Conservation (phyloP, 2,888 invertebrate genomes). For the Drosophila quinaria region DNA sequence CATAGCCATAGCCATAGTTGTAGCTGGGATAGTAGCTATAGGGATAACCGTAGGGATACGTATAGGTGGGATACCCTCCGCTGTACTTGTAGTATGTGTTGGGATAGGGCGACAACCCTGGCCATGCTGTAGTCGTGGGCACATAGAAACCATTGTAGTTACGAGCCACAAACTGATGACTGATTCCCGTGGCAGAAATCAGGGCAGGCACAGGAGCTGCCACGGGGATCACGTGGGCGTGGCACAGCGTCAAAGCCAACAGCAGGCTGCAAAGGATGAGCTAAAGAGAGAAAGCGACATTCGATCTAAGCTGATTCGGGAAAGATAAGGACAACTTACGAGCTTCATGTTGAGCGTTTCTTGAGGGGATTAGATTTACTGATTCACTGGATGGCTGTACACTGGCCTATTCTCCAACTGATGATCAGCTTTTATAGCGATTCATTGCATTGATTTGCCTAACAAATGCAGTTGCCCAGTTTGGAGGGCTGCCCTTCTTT, state of each 20-base stretch:
- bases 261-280: slow-evolving; percentile 39
- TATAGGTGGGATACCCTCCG: slow-evolving; percentile 58
- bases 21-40: slow-evolving; percentile 61
- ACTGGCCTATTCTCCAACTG: slow-evolving; percentile 39
- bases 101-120: slow-evolving; percentile 46
- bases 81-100: slow-evolving; percentile 59
- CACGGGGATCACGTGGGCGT: slow-evolving; percentile 54
- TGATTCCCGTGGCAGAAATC: slow-evolving; percentile 77
- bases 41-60: slow-evolving; percentile 57
- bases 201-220: slow-evolving; percentile 52
- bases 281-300: background rate
- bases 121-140: slow-evolving; percentile 52
- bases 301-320: rapidly evolving
- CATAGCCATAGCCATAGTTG: slow-evolving; percentile 56
- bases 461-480: slow-evolving; percentile 59
- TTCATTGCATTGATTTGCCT: slow-evolving; percentile 26
- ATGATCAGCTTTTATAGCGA: slow-evolving; percentile 51
- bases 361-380: slow-evolving; percentile 21
- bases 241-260: slow-evolving; percentile 33
- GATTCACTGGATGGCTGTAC: slow-evolving; percentile 26
- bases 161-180: slow-evolving; percentile 82
- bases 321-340: slow-evolving; percentile 36
- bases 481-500: slow-evolving; percentile 33
- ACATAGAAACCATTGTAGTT: slow-evolving; percentile 79
- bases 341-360: slow-evolving; percentile 49